Base-by-base conservation (phyloP, 2,113 vertebrate genomes). In the Gymnobelideus leadbeateri region DNA sequence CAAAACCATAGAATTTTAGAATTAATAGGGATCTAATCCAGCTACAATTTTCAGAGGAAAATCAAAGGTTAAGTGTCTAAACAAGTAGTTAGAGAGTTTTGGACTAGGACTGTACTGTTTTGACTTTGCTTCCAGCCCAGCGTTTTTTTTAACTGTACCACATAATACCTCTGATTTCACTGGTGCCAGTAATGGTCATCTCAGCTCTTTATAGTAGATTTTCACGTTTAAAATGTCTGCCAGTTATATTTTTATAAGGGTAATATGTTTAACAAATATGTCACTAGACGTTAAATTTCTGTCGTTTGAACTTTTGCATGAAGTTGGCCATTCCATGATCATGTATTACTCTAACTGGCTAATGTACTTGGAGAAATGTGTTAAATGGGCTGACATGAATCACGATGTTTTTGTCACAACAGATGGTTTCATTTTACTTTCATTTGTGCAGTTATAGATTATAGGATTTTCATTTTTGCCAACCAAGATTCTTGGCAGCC, bases 391-490 rank as follows among this genome's bases (percentile, higher is more conserved):
- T 97, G 90, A 92, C 23, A 3, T 0, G 0, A 97, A 97, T 97
- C 96, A 98, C 89, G 97, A 90, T 89, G 0, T 24, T 94, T 97
- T 97, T 95, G 93, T 96, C 90, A 47, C 97, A 97, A 96, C 96
- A 98, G 96, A 96, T 98, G 96, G 94, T 89, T 97, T 97, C 47
- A 5, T 95, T 98, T 93, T 92, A 95, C 93, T 92, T 94, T 8
- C 77, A 94, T 97, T 92, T 94, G 91, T 97, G 97, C 4, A n/a
- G 46, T 95, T 98, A 93, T 96, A 97, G 89, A 95, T 97, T 97
- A 94, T 91, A 77, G 92, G 52, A 89, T 96, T 97, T 97, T 93
- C 57, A 0, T 95, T 97, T 89, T 51, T 96, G 93, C 96, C 95
- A 97, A 92, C 49, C 28, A 92, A 89, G 92, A 61, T 94, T 97